phyloP scores from a whole-genome alignment of 2,113 vertebrate species.

The Petrocephalus microphthalmus region DNA sequence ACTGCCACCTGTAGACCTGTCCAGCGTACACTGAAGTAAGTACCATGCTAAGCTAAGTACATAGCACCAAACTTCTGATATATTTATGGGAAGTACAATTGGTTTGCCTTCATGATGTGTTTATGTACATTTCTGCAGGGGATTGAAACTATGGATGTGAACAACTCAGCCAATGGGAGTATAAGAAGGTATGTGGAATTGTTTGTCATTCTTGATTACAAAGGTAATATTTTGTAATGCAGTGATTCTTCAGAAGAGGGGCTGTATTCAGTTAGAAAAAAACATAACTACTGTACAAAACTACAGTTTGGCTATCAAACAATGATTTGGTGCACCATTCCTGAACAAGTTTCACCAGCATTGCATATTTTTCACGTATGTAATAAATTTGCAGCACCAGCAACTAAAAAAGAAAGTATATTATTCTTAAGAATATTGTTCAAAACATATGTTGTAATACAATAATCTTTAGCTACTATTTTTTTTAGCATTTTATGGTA shows the following conservation, averaged over 20 bases:
- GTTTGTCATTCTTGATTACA: not conserved
- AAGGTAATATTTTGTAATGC: not conserved
- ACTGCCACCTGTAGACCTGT: not conserved
- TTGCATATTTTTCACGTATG: not conserved
- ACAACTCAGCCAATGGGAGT: not conserved
- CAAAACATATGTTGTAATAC: not conserved
- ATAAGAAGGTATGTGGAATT: not conserved
- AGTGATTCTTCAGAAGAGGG: not conserved
- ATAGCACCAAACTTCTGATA: not conserved
- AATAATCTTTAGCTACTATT: not conserved
- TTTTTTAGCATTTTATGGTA: not conserved
- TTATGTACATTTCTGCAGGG: not conserved
- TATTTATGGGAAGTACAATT: not conserved
- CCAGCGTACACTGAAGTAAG: not conserved
- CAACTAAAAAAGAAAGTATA: not conserved
- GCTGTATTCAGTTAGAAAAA: not conserved
- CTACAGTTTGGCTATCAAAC: not conserved
- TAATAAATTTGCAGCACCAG: not conserved
- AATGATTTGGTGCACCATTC: not conserved
- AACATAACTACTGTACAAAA: not conserved
- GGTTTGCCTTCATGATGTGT: not conserved
- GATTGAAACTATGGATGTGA: not conserved
- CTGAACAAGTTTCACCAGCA: not conserved
- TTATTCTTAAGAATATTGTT: not conserved
- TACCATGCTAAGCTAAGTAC: not conserved